These are phyloP conservation scores for Odontocerum albicorne DNA, from an alignment of 2,888 invertebrate genomes.

Conservation along the genomic window DNA sequence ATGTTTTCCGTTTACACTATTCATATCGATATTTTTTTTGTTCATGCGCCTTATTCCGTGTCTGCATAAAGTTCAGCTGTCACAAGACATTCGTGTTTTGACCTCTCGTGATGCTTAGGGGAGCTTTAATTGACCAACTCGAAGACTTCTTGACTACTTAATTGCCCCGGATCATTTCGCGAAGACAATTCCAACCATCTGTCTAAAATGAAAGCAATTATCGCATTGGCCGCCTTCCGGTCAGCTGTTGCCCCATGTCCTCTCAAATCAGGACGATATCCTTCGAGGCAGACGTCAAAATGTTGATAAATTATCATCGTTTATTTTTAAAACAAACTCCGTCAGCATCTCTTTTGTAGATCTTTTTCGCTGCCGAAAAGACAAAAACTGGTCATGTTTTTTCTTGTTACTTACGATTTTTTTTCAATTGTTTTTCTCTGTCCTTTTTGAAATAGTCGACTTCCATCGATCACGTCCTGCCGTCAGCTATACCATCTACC, in stretches of 20 bases:
- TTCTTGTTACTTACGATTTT: constrained; percentile 2
- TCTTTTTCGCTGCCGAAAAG: background rate
- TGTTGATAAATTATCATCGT: too few species aligned
- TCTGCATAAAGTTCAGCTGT: constrained; percentile 10
- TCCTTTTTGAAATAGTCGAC: background rate
- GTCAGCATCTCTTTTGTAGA: too few species aligned
- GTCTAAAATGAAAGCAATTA: constrained; percentile 19
- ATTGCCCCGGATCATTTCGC: constrained; percentile 20
- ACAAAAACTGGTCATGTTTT: background rate
- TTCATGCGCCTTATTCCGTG: too few species aligned
- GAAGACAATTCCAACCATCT: constrained; percentile 21
- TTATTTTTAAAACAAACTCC: too few species aligned
- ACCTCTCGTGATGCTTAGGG: constrained; percentile 8
- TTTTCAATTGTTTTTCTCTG: constrained; percentile 9
- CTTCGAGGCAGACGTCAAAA: constrained; percentile 2
- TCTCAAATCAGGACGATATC: constrained; percentile 7
- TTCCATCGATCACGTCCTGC: constrained; percentile 22
- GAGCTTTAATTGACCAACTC: constrained; percentile 12
- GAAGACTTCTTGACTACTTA: constrained; percentile 25
- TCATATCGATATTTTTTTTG: too few species aligned
- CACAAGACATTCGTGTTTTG: background rate
- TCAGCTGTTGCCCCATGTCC: constrained; percentile 13
- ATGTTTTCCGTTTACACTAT: too few species aligned
- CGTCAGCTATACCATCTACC: constrained; percentile 16
- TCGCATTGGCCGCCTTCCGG: constrained; percentile 16